These are phyloP conservation scores for Falco rusticolus DNA, from an alignment of 2,797 vertebrate species.

Conservation along the genomic window DNA sequence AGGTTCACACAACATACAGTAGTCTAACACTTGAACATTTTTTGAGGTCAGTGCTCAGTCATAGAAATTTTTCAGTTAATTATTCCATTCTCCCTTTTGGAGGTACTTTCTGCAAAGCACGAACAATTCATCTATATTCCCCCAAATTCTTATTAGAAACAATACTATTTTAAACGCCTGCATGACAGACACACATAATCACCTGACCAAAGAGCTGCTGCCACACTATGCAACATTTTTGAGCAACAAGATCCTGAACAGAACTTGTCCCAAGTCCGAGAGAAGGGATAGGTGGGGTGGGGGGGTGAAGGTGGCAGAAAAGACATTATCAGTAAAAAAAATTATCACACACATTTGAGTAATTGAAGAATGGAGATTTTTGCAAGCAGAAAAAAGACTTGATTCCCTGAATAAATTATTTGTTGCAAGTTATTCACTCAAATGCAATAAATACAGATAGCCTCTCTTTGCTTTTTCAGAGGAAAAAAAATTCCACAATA, in stretches of 20 bases:
- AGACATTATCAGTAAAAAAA: background rate
- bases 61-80: background rate
- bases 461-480: background rate
- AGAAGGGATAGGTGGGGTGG: rapidly evolving
- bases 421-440: slow-evolving; percentile 20
- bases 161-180: background rate
- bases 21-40: background rate
- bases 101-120: background rate
- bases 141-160: background rate
- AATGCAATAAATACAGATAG: background rate
- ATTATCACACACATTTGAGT: background rate
- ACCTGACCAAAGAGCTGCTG: background rate
- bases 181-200: rapidly evolving
- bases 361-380: background rate
- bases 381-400: slow-evolving; percentile 9
- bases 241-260: background rate
- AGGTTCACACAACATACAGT: background rate
- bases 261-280: background rate
- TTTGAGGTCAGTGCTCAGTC: background rate
- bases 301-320: background rate
- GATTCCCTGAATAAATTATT: slow-evolving; percentile 32
- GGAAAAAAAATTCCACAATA: background rate
- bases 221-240: background rate
- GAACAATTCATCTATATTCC: background rate
- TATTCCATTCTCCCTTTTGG: background rate